Conservation (phyloP, 30 jellyfish, hydroid and myxozoan species). For the Clytia hemisphaerica region DNA sequence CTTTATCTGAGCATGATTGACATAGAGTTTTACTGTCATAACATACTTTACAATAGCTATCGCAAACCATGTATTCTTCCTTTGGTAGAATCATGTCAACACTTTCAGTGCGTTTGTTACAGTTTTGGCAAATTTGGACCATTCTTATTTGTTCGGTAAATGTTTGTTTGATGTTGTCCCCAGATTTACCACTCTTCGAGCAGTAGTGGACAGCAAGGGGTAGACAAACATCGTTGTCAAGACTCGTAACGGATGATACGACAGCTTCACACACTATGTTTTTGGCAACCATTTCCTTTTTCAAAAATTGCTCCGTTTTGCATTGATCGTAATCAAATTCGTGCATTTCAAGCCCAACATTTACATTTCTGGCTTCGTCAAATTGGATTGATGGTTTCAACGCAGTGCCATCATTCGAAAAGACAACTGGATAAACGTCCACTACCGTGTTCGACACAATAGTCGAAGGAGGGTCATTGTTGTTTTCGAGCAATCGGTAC, state of each 20-base stretch:
- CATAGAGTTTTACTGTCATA: too few species aligned
- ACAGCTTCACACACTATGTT: slow-evolving; percentile 23
- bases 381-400: too few species aligned
- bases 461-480: not conserved
- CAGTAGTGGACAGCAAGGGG: slow-evolving; percentile 7
- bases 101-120: not conserved
- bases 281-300: not conserved
- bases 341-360: slow-evolving; percentile 6
- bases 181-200: slow-evolving; percentile 20
- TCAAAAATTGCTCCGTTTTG: not conserved
- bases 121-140: slow-evolving; percentile 5
- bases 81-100: not conserved
- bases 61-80: not conserved
- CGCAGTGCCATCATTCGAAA: too few species aligned
- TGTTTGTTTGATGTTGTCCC: slow-evolving; percentile 12
- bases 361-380: slow-evolving; percentile 25
- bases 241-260: not conserved
- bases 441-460: not conserved
- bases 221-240: slow-evolving; percentile 8
- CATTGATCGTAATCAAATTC: slow-evolving; percentile 1
- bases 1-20: too few species aligned
- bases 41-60: slow-evolving; percentile 2
- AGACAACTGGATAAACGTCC: slow-evolving; percentile 7
- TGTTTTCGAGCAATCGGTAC: not conserved
- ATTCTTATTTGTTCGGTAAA: slow-evolving; percentile 1